phyloP scores from a whole-genome alignment of 2,888 invertebrate species.

The Argyresthia albistria region DNA sequence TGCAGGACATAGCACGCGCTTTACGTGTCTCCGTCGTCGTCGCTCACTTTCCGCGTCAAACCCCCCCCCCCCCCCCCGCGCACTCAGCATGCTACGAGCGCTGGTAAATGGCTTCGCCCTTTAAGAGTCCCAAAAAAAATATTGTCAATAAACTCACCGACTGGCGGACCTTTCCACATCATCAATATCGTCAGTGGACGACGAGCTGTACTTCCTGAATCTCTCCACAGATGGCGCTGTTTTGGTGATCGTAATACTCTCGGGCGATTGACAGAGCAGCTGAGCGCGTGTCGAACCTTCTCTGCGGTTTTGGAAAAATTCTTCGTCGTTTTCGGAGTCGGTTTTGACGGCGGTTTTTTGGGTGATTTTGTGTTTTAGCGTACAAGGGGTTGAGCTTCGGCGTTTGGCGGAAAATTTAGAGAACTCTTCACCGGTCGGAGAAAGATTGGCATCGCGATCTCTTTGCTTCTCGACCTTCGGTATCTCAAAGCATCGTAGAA shows the following conservation, averaged over 20 bases:
- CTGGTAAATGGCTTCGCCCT: no score
- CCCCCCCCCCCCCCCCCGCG: no score
- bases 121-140: no score
- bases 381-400: conserved; percentile 43
- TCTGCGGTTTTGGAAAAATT: conserved; percentile 10
- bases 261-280: conserved; percentile 40
- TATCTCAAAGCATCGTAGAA: conserved; percentile 39
- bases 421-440: conserved; percentile 34
- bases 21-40: no score
- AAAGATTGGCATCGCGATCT: conserved; percentile 11
- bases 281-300: conserved; percentile 14
- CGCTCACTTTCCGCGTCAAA: no score
- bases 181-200: conserved; percentile 34
- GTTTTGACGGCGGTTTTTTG: conserved; percentile 41
- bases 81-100: no score
- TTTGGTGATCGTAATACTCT: conserved; percentile 48
- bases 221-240: conserved; percentile 56
- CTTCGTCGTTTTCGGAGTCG: conserved; percentile 49
- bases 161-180: conserved; percentile 8
- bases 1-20: no score
- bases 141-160: not conserved
- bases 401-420: conserved; percentile 40
- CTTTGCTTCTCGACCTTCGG: conserved; percentile 20
- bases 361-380: conserved; percentile 16
- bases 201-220: conserved; percentile 35